phyloP scores from a whole-genome alignment of 2,888 invertebrate species.

The Acronicta aceris region DNA sequence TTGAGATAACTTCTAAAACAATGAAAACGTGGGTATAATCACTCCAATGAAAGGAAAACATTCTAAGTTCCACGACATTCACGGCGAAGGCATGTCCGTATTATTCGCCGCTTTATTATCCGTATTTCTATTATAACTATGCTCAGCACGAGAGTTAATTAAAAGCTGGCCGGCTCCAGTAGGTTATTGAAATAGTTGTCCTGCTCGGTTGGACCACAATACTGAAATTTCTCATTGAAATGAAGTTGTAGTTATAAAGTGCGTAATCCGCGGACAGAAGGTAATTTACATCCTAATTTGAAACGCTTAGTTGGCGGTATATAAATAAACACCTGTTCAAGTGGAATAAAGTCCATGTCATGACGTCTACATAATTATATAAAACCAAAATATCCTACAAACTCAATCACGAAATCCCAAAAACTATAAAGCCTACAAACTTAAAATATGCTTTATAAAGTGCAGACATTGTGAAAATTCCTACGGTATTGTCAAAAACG shows the following conservation, averaged over 20 bases:
- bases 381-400: too few species aligned
- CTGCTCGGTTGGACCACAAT: conserved; percentile 38
- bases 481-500: too few species aligned
- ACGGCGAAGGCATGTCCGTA: conserved; percentile 29
- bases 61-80: conserved; percentile 31
- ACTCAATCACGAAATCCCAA: too few species aligned
- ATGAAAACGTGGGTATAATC: conserved; percentile 18
- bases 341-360: conserved; percentile 30
- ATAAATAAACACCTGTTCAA: conserved; percentile 26
- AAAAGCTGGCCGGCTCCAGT: conserved; percentile 42
- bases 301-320: conserved; percentile 31
- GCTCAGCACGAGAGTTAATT: conserved; percentile 52
- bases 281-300: conserved; percentile 33
- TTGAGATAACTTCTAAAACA: conserved; percentile 30
- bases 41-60: conserved; percentile 36
- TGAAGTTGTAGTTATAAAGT: conserved; percentile 25
- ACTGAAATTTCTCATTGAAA: conserved; percentile 34
- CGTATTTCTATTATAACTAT: conserved; percentile 42
- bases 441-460: too few species aligned
- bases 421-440: too few species aligned
- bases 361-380: conserved; percentile 2
- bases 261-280: conserved; percentile 16
- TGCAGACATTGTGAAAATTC: too few species aligned
- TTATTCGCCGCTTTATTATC: conserved; percentile 41
- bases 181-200: conserved; percentile 60